A percentile compares a stretch with the other conserved stretches of the same genome.
Evolutionary conservation across 2,113 vertebrate species (phyloP).

Genomic region (Tyrannus savana): DNA sequence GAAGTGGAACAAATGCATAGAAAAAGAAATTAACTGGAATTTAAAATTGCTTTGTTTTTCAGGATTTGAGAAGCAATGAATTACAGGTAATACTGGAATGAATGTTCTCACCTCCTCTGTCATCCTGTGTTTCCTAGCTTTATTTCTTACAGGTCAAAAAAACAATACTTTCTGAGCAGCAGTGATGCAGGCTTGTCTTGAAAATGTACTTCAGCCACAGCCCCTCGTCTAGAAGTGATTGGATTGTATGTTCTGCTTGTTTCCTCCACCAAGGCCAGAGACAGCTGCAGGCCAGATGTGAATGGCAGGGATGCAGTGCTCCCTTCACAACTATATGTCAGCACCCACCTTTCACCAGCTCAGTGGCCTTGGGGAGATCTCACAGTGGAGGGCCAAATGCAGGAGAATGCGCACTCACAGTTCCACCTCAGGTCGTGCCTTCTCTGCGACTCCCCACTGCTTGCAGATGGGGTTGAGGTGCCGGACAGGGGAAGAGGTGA

Average conservation of each 20-base stretch:
- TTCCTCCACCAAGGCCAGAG: not conserved
- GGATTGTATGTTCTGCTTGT: not conserved
- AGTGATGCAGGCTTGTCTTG: not conserved
- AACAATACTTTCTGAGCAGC: not conserved
- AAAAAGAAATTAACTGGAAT: not conserved
- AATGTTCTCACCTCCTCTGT: not conserved
- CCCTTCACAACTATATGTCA: not conserved
- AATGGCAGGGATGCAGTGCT: not conserved
- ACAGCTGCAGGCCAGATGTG: conserved; percentile 17
- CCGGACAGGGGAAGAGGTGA: not conserved
- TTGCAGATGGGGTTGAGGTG: not conserved
- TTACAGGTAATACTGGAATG: not conserved
- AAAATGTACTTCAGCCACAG: not conserved
- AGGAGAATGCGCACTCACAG: not conserved
- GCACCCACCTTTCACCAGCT: not conserved
- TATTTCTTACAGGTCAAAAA: not conserved
- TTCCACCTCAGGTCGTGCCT: not conserved
- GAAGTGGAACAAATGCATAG: not conserved
- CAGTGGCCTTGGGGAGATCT: not conserved
- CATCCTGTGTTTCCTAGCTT: not conserved
- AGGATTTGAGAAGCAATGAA: not conserved
- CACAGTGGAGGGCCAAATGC: not conserved
- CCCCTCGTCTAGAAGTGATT: not conserved
- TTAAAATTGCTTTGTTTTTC: not conserved
- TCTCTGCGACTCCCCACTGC: not conserved